A percentile compares a stretch with the other conserved stretches of the same genome.
Evolutionary conservation across 1,140 invertebrate genomes (phyloP).

Genomic region (Drosophila watanabei): DNA sequence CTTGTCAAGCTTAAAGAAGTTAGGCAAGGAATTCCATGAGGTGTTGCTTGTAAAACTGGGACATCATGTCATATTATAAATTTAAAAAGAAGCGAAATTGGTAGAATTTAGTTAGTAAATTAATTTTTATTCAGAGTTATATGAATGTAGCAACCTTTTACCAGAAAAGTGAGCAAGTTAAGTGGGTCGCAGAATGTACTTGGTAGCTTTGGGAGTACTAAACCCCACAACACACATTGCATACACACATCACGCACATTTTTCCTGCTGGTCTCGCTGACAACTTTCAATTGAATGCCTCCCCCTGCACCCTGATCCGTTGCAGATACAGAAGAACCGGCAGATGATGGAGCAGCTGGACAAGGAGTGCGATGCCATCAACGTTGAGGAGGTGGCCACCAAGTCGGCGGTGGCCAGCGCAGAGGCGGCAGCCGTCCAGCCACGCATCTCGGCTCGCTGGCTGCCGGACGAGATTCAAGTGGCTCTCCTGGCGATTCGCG

Average conservation of each 20-base stretch:
- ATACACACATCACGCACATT: neutral
- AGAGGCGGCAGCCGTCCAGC: conserved; percentile 88
- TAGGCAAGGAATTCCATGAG: neutral
- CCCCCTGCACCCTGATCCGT: conserved; percentile 55
- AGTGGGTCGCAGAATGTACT: neutral
- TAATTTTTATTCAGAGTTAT: neutral
- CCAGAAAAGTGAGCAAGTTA: neutral
- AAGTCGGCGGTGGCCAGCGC: conserved; percentile 87
- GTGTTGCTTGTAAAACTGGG: no score
- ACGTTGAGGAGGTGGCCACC: conserved; percentile 33
- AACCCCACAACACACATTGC: neutral
- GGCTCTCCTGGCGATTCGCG: conserved; percentile 96
- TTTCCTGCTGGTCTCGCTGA: conserved; percentile 26
- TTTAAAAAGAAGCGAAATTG: no score
- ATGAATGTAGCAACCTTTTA: neutral
- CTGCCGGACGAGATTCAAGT: conserved; percentile 96
- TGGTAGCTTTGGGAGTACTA: neutral
- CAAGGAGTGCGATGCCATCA: conserved; percentile 86
- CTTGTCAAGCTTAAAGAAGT: neutral
- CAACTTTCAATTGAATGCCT: conserved; percentile 60
- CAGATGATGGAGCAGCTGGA: conserved; percentile 94
- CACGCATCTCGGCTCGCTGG: conserved; percentile 95
- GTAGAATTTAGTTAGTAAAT: neutral
- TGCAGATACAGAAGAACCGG: conserved; percentile 97
- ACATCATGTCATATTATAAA: neutral